Base-by-base conservation (phyloP, 92 coral and sea anemone species). In the Palythoa grandis region DNA sequence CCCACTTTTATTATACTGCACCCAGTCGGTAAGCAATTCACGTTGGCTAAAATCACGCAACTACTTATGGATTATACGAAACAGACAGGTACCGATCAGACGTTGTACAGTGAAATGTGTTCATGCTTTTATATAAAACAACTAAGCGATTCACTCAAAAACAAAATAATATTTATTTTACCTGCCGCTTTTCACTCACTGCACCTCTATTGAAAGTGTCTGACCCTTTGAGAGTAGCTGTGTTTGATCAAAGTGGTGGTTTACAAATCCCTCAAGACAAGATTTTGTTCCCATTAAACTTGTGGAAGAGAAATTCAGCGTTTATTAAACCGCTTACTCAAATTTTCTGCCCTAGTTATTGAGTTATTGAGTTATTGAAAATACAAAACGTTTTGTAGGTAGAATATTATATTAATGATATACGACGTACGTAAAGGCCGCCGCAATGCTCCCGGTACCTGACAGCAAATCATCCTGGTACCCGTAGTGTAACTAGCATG, bases 371-470 rank as follows among this genome's bases (percentile, higher is more conserved):
- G 19, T 43, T 5, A 5, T 43, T 8, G 50, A 43, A 14, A 58
- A 19, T 58, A 15, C 19, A 5, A 65, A 23, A 1, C 11, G 70
- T 19, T 19, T 65, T 19, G 70, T 65, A 11, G 19, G 70, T n/a
- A 25, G 70, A 0, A 65, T 65, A 65, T 65, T 65, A 65, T 23
- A 65, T 65, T 2, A 65, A 22, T 65, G 70, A 65, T 65, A 65
- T 65, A 65, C 11, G 29, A 65, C 70, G 29, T n/a, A 8, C 25
- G 3, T 65, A 56, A 56, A 13, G 70, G 70, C 70, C 11, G 70
- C 70, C 25, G 70, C 70, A 23, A 65, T 65, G 12, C 29, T 65
- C 70, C 70, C 29, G 70, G 70, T 65, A 65, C 70, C 70, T 11
- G 70, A 5, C 7, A 65, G 29, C 7, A 65, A 65, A 25, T 23